Evolutionary conservation across 2,888 invertebrate species (phyloP).

Genomic region (Brenthis daphne): DNA sequence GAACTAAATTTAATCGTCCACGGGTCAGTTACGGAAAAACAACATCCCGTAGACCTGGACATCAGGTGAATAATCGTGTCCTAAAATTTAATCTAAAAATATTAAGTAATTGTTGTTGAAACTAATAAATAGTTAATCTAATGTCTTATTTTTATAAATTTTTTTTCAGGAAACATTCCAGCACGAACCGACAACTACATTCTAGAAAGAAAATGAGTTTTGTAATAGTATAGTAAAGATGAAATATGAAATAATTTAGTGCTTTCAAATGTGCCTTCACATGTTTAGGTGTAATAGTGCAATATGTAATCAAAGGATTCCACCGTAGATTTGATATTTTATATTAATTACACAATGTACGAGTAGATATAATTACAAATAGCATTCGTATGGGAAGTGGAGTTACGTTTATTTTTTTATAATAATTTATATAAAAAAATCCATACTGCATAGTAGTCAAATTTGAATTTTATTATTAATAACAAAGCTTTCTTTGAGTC

Average conservation of each 20-base stretch:
- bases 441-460: background rate
- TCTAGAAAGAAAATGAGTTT: constrained; percentile 22
- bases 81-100: no score
- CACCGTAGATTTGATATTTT: constrained; percentile 42
- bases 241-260: constrained; percentile 46
- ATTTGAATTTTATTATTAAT: background rate
- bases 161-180: constrained; percentile 19
- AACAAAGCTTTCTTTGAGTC: background rate
- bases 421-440: background rate
- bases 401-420: constrained; percentile 5
- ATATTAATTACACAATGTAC: constrained; percentile 45
- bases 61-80: no score
- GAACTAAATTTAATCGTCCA: no score
- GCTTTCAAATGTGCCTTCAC: constrained; percentile 71
- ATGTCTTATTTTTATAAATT: background rate
- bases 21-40: no score
- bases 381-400: constrained; percentile 37
- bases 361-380: constrained; percentile 51
- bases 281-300: constrained; percentile 46
- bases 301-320: constrained; percentile 48
- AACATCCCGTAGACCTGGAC: no score
- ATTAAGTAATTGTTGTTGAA: no score
- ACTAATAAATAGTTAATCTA: background rate
- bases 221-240: constrained; percentile 25
- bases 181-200: constrained; percentile 20